Evolutionary conservation across 2,888 invertebrate species (phyloP), one percentile per base, ranked within the genome.

Genomic region (Hirudinaria manillensis): DNA sequence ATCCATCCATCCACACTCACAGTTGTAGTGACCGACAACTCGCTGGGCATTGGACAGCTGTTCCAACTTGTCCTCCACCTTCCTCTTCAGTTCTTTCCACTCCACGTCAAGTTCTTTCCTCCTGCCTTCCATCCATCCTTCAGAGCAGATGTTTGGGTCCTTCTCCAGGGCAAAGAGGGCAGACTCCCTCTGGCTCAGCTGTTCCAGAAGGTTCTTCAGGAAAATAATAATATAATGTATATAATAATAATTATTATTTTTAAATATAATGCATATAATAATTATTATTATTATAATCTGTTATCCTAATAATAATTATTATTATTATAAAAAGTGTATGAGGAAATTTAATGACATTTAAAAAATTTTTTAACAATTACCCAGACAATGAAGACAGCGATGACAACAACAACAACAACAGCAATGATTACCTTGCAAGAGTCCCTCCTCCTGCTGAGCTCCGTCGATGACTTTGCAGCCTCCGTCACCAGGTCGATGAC

Each of bases 11-110:
- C n/a, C 53, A 53, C 13, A 53, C 56, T 56, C 27, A 56, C 56
- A 21, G 27, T 56, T 56, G 56, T 56, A 56, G n/a, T 16, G n/a
- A 27, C 27, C 13, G 56, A 56, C 56, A 7, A 16, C 56, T 16
- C 13, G 56, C 27, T 7, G 6, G 27, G 56, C 4, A 16, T 6
- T 56, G 6, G 27, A 21, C 56, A 56, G 56, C 16, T 56, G 56
- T 24, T 27, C 27, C 32, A 21, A 24, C 32, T 32, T 29, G 29
- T 80, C 78, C 51, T 83, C 81, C 27, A 83, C 82, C 68, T 82
- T 80, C 75, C 82, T 80, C 70, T 79, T 79, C 4, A 83, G 80
- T 65, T 81, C 82, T 0, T 80, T 80, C 85, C 85, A 85, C 76
- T 83, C 75, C 1, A 81, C 79, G 70, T 81, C 82, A 78, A 84